Evolutionary conservation across 2,113 vertebrate species (phyloP).

Genomic region (Neotoma lepida): DNA sequence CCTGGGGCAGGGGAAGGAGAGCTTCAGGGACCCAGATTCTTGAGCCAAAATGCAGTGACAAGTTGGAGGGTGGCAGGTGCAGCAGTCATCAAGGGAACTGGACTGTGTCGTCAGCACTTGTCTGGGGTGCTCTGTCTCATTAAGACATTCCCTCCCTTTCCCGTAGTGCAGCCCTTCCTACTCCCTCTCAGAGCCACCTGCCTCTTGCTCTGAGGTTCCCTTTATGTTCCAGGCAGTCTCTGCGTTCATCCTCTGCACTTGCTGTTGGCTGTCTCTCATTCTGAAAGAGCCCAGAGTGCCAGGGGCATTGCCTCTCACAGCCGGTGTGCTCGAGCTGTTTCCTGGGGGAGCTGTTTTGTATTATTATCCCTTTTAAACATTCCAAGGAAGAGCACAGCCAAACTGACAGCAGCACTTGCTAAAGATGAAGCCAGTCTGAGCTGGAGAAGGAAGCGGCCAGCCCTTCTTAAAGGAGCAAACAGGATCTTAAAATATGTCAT

Average conservation of each 20-base stretch:
- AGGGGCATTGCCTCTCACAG: background rate
- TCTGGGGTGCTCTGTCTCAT: slow-evolving; percentile 52
- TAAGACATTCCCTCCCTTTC: background rate
- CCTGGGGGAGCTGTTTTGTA: slow-evolving; percentile 59
- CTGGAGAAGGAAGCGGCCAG: slow-evolving; percentile 5
- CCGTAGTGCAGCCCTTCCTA: background rate
- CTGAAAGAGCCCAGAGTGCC: slow-evolving; percentile 43
- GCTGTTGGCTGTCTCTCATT: slow-evolving; percentile 50
- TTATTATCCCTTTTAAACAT: slow-evolving; percentile 51
- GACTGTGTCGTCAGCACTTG: background rate
- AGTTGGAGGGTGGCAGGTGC: slow-evolving; percentile 24
- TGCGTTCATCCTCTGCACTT: slow-evolving; percentile 51
- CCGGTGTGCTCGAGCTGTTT: slow-evolving; percentile 17
- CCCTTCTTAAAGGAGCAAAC: slow-evolving; percentile 55
- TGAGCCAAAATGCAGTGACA: slow-evolving; percentile 33
- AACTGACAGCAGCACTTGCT: background rate
- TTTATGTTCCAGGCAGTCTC: background rate
- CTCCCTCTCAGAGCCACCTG: background rate
- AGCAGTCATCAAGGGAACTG: background rate
- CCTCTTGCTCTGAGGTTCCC: slow-evolving; percentile 60
- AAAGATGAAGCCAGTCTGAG: slow-evolving; percentile 46
- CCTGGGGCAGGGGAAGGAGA: background rate
- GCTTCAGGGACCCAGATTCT: background rate
- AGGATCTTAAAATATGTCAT: slow-evolving; percentile 8
- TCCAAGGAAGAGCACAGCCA: slow-evolving; percentile 18